A percentile compares a stretch with the other conserved stretches of the same genome.
phyloP scores from a whole-genome alignment of 64 coral and sea anemone genomes.

The Anthopleura sola region DNA sequence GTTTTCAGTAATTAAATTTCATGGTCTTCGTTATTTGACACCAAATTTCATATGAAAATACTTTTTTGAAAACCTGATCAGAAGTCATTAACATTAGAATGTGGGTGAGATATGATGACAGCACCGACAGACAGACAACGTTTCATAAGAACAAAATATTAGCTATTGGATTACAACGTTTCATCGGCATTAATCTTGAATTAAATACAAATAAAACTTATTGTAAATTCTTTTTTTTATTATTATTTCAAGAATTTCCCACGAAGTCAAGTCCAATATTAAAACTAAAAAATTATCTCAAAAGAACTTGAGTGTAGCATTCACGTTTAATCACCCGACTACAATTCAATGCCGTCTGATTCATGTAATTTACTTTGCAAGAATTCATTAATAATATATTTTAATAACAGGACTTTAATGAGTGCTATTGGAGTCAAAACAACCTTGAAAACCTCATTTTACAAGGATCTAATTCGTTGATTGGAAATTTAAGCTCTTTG shows the following conservation, averaged over 20 bases:
- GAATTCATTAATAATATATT: too few relatives aligned
- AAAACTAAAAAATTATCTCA: too few relatives aligned
- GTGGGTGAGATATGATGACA: not conserved
- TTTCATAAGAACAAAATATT: too few relatives aligned
- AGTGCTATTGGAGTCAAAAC: not conserved
- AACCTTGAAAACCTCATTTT: not conserved
- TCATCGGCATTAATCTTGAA: too few relatives aligned
- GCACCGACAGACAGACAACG: not conserved
- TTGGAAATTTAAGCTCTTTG: not conserved
- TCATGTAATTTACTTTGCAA: too few relatives aligned
- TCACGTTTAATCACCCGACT: too few relatives aligned
- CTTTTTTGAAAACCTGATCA: not conserved
- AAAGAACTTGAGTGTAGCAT: too few relatives aligned
- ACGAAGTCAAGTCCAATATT: too few relatives aligned
- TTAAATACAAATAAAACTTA: not conserved
- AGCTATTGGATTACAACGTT: too few relatives aligned
- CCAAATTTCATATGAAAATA: not conserved
- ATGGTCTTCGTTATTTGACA: not conserved
- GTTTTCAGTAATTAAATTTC: not conserved
- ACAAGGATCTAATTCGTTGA: not conserved
- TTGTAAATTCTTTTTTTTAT: not conserved
- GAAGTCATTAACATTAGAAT: not conserved
- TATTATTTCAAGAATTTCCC: too few relatives aligned
- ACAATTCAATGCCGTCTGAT: too few relatives aligned
- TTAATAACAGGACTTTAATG: not conserved